Base-by-base conservation (phyloP, 2,888 invertebrate species). In the Arge pagana region DNA sequence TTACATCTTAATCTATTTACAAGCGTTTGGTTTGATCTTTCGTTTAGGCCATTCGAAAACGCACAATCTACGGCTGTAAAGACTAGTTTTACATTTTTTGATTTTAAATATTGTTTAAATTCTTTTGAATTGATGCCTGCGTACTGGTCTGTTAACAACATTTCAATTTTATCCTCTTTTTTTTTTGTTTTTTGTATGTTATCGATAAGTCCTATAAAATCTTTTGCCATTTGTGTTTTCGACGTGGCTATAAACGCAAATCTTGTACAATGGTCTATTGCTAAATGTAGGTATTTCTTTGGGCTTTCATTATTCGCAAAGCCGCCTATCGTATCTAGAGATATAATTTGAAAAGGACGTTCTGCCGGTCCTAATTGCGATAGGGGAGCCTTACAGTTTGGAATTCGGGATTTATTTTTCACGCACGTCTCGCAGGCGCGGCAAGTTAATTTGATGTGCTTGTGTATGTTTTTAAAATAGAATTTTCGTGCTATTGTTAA, bases 21-120 rank as follows among this genome's bases (percentile, higher is more conserved):
- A 40, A 58, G 21, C 16, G 59, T 60, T 54, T 60, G 59, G 33
- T 60, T 58, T 15, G 58, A 40, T 42, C 57, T 48, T 52, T 58
- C 61, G 36, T 61, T 60, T 26, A 56, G 37, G 5, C 56, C 59
- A 45, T 59, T 59, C 7, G 61, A 60, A 28, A 48, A 41, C 4
- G 59, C 48, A 41, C 53, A 52, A 31, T 59, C 51, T 23, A 56
- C 37, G 7, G 54, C 48, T n/a, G 59, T 59, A 35, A 55, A 58
- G 23, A 58, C 36, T 23, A 55, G 23, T 35, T 45, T 41, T 13
- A 58, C 58, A 35, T 45, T 41, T 23, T 52, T 39, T 24, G n/a
- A 37, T 41, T 48, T 18, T n/a, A 61, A 26, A 52, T 48, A 61
- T 18, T 36, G 50, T 35, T 58, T 58, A 18, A 61, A 52, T 53